Percentiles rank a stretch among this genome's conserved stretches.
These are phyloP conservation scores for Parauchenoglanis ngamensis DNA, from an alignment of 2,797 vertebrate species.

Conservation along the genomic window DNA sequence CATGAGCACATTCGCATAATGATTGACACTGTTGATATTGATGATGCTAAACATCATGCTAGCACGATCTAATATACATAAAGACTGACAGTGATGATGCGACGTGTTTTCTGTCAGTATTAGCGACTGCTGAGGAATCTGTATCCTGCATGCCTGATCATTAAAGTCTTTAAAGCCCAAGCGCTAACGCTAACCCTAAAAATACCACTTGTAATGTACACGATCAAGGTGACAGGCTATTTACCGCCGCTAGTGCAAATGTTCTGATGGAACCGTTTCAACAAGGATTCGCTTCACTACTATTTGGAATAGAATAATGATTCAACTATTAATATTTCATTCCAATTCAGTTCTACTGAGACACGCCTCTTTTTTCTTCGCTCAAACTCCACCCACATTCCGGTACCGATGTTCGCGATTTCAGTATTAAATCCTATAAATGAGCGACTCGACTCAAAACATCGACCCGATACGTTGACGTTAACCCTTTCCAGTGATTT, in stretches of 20 bases:
- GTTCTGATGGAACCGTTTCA: neutral
- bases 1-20: neutral
- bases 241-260: neutral
- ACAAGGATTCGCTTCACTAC: neutral
- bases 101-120: neutral
- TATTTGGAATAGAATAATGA: neutral
- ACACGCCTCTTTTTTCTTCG: neutral
- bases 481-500: neutral
- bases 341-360: neutral
- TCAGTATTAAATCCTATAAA: neutral
- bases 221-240: neutral
- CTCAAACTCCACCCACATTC: neutral
- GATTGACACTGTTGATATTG: neutral
- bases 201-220: neutral
- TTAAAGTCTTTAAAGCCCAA: neutral
- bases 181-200: neutral
- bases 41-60: neutral
- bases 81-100: neutral
- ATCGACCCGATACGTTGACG: neutral
- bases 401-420: neutral
- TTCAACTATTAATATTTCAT: neutral
- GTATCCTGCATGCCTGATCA: neutral
- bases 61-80: neutral
- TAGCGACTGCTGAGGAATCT: neutral
- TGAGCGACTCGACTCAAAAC: neutral